These are phyloP conservation scores for Gorsachius goisagi DNA, from an alignment of 2,113 vertebrate species.

Conservation along the genomic window DNA sequence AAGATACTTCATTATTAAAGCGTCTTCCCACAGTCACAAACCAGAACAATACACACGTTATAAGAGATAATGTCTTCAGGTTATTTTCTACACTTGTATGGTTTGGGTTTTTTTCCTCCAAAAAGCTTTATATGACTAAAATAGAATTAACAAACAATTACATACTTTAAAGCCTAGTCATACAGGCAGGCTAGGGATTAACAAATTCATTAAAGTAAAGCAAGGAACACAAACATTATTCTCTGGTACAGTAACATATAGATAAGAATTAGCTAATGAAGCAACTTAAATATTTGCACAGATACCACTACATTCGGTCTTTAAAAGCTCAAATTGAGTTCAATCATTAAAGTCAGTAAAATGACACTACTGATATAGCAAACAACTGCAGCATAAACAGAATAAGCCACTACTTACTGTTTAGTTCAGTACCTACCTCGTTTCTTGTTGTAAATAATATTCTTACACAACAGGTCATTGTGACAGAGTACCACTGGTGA, in stretches of 20 bases:
- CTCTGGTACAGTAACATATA: background rate
- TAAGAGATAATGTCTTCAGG: background rate
- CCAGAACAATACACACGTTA: background rate
- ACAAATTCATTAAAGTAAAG: background rate
- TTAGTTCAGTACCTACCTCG: slow-evolving; percentile 83
- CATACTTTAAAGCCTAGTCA: background rate
- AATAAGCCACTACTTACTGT: slow-evolving; percentile 47
- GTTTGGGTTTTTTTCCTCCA: background rate
- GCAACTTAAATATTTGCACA: background rate
- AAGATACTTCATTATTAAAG: background rate
- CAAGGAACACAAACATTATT: background rate
- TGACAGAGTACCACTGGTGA: slow-evolving; percentile 98
- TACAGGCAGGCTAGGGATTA: background rate
- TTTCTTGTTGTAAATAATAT: slow-evolving; percentile 95
- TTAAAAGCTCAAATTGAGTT: background rate
- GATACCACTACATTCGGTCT: background rate
- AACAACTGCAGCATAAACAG: background rate
- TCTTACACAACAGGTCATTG: slow-evolving; percentile 98
- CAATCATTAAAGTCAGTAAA: background rate
- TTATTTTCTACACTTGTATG: background rate
- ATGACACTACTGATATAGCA: background rate
- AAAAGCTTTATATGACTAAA: background rate
- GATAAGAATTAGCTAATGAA: background rate
- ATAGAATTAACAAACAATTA: background rate
- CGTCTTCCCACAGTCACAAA: slow-evolving; percentile 20